These are phyloP conservation scores for Cephus spinipes DNA, from an alignment of 2,888 invertebrate species.

Conservation along the genomic window DNA sequence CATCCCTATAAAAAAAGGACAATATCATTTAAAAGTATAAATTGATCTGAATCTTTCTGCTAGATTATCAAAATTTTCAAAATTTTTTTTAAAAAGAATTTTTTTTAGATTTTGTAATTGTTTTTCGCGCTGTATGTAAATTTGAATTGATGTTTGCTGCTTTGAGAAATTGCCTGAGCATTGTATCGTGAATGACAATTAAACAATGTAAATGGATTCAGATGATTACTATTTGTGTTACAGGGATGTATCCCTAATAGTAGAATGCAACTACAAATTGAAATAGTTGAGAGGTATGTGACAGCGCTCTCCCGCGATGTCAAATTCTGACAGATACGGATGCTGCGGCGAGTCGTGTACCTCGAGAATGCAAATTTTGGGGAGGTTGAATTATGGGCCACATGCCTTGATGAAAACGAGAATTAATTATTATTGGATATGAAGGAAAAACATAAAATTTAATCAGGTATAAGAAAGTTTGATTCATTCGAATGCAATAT, in stretches of 20 bases:
- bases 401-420: neutral
- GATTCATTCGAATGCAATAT: neutral
- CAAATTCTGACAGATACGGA: slow-evolving; percentile 28
- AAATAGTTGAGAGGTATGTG: slow-evolving; percentile 36
- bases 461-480: neutral
- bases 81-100: neutral
- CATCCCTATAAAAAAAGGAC: neutral
- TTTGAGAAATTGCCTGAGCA: neutral
- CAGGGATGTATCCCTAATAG: slow-evolving; percentile 18
- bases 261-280: slow-evolving; percentile 41
- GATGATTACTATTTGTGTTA: slow-evolving; percentile 31
- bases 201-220: slow-evolving; percentile 42
- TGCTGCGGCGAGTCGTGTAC: slow-evolving; percentile 4
- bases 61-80: neutral
- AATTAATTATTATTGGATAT: neutral
- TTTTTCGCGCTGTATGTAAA: neutral
- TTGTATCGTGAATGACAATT: slow-evolving; percentile 10
- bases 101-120: neutral
- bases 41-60: neutral
- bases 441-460: neutral
- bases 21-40: neutral
- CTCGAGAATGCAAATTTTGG: slow-evolving; percentile 21
- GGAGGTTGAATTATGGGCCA: slow-evolving; percentile 13
- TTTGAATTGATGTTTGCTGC: neutral
- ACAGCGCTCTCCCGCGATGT: slow-evolving; percentile 18